Evolutionary conservation across 2,888 invertebrate genomes (phyloP), one percentile per base, ranked within the genome.

Genomic region (Anticlea derivata): DNA sequence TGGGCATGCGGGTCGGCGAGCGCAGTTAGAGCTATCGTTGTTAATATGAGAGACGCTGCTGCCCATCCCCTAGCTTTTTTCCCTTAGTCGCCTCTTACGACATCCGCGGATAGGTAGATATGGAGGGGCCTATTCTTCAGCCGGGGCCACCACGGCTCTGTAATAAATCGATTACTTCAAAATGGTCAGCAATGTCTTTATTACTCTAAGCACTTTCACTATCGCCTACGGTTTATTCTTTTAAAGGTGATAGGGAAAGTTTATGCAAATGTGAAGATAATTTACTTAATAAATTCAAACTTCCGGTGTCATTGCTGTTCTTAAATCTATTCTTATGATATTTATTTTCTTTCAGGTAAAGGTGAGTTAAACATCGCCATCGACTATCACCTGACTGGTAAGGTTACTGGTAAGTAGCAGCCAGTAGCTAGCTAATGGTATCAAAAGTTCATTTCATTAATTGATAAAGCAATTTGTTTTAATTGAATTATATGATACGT

Each of bases 341-440:
- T 68, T 69, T 62, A 69, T 62, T 73, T 61, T 65, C 66, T 86
- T 79, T 43, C 85, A 88, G 88, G 88, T 83, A 87, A 86, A 88
- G 87, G 87, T 88, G 80, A 84, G 83, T 63, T 20, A 12, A 12
- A 39, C 7, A 10, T 33, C 20, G 6, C 5, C 13, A 7, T 26
- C 2, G 17, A 17, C 17, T 13, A 7, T 26, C 2, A 4, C 2
- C 17, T 13, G 23, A 26, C 5, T 13, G 23, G 7, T 30, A 26
- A 37, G 29, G 35, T 31, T 27, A 13, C 7, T 31, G 13, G 8
- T 37, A 13, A 12, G 20, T 7, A 20, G 35, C 11, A 41, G 12
- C 7, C 27, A 7, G 23, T 29, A 38, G 17, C 17, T 17, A 11
- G 37, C 35, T 17, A 43, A 43, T 51, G 26, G 24, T 35, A 33